Conservation (phyloP, 2,113 vertebrate genomes). For the Scomber colias region DNA sequence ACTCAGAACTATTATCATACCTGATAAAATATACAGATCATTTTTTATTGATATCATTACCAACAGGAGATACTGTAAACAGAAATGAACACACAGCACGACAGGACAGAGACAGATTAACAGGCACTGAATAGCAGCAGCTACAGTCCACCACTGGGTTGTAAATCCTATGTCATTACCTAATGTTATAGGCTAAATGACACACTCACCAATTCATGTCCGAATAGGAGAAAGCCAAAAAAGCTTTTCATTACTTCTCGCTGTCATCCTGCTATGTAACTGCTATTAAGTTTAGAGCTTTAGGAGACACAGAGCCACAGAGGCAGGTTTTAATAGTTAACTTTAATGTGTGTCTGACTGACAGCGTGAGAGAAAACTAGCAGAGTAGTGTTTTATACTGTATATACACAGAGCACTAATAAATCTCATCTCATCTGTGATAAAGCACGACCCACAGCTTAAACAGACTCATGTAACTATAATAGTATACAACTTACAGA, state of each 20-base stretch:
- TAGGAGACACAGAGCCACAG: background rate
- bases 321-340: background rate
- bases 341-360: no score
- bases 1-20: no score
- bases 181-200: conserved; percentile 17
- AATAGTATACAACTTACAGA: no score
- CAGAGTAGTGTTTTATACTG: background rate
- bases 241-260: conserved; percentile 5
- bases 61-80: background rate
- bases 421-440: background rate
- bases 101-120: conserved; percentile 14
- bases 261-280: background rate
- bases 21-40: background rate
- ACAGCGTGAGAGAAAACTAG: background rate
- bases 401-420: no score
- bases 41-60: conserved; percentile 1
- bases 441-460: background rate
- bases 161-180: conserved; percentile 29
- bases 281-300: background rate
- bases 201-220: conserved; percentile 9
- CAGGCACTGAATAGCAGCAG: background rate
- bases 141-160: background rate
- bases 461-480: no score
- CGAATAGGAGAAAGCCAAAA: background rate
- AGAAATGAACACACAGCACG: background rate